Evolutionary conservation across 2,888 invertebrate genomes (phyloP).

Genomic region (Harpalus rufipes): DNA sequence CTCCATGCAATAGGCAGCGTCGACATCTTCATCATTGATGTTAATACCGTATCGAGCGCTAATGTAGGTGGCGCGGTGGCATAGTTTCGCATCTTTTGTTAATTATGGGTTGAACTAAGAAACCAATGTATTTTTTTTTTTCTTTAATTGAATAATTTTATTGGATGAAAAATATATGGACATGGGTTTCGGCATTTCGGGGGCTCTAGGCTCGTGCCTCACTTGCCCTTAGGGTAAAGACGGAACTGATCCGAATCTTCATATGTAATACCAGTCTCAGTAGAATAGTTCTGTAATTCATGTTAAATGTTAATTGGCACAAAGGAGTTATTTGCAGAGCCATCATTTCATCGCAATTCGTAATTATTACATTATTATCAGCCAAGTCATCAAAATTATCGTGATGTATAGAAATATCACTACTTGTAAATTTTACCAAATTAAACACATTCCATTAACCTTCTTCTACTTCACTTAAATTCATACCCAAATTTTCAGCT

Average conservation of each 20-base stretch:
- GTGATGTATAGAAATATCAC: neutral
- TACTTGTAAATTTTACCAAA: conserved; percentile 6
- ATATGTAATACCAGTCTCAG: neutral
- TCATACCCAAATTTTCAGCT: neutral
- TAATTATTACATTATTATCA: too few species aligned
- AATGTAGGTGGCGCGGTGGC: too few species aligned
- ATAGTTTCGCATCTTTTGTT: too few species aligned
- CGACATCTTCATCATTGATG: too few species aligned
- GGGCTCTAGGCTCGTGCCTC: neutral
- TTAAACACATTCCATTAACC: neutral
- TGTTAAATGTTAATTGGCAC: neutral
- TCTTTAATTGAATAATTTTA: neutral
- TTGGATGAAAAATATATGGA: neutral
- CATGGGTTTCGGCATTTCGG: neutral
- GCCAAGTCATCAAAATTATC: neutral
- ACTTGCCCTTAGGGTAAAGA: neutral
- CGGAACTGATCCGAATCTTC: too few species aligned
- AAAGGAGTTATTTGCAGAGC: neutral
- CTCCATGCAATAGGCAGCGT: too few species aligned
- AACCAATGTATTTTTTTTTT: neutral
- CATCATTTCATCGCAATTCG: too few species aligned
- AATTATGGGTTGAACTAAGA: neutral
- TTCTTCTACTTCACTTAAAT: neutral
- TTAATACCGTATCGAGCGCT: too few species aligned
- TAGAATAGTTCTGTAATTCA: neutral